Evolutionary conservation across 2,113 vertebrate species (phyloP).

Genomic region (Trochalopteron elliotii): DNA sequence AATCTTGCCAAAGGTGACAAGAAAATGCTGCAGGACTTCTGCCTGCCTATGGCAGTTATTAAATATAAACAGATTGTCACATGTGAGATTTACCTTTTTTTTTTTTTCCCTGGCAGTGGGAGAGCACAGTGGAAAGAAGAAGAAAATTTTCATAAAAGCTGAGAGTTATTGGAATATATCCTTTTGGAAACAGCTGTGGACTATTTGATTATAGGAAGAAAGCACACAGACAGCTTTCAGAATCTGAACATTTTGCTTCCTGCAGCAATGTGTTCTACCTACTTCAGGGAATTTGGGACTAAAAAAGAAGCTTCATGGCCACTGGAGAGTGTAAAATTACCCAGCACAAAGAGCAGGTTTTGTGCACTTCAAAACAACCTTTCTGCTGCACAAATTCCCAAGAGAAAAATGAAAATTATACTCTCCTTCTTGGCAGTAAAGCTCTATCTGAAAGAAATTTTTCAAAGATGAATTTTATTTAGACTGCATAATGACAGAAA

Average conservation of each 20-base stretch:
- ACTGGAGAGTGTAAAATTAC: constrained; percentile 16
- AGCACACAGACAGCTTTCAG: neutral
- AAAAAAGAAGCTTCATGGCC: neutral
- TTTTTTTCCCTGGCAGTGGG: neutral
- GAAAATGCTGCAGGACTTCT: neutral
- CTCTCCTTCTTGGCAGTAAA: neutral
- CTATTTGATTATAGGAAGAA: neutral
- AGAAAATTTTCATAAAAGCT: neutral
- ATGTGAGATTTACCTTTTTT: neutral
- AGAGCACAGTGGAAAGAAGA: neutral
- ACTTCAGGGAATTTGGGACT: neutral
- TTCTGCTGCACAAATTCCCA: neutral
- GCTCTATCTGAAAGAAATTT: neutral
- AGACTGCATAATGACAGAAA: neutral
- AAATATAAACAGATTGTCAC: neutral
- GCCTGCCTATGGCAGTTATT: neutral
- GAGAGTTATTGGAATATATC: neutral
- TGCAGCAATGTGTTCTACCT: neutral
- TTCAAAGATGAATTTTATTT: neutral
- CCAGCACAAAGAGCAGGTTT: neutral
- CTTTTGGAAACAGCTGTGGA: neutral
- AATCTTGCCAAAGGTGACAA: neutral
- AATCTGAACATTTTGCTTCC: neutral
- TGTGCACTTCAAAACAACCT: neutral
- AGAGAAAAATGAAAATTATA: neutral